Conservation (phyloP, 2,888 invertebrate genomes). For the Luffia ferchaultella region DNA sequence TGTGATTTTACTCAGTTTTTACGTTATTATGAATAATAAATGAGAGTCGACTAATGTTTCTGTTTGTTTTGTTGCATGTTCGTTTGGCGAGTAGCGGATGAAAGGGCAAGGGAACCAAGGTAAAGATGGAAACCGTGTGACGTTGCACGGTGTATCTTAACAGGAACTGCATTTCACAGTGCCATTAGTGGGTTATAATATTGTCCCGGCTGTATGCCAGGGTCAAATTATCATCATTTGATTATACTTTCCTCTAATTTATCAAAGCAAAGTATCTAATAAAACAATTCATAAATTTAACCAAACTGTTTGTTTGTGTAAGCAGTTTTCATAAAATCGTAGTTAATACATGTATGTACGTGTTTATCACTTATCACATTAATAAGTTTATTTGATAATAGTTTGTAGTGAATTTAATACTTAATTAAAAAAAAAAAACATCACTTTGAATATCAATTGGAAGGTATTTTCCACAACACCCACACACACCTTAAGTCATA, state of each 20-base stretch:
- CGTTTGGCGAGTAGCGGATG: conserved; percentile 72
- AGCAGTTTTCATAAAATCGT: not conserved
- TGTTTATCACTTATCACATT: too few species aligned
- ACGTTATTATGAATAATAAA: conserved; percentile 13
- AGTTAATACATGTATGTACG: not conserved
- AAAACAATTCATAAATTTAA: not conserved
- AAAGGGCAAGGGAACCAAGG: conserved; percentile 89
- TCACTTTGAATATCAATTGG: too few species aligned
- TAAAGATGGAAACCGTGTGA: conserved; percentile 56
- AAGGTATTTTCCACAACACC: too few species aligned
- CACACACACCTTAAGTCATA: too few species aligned
- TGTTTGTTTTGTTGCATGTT: conserved; percentile 67
- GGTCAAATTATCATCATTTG: too few species aligned
- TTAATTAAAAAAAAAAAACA: too few species aligned
- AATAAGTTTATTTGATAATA: too few species aligned
- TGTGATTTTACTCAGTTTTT: conserved; percentile 27
- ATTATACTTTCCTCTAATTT: too few species aligned
- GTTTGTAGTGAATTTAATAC: too few species aligned
- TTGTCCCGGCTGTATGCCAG: too few species aligned
- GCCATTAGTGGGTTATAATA: too few species aligned
- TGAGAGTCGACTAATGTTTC: conserved; percentile 23
- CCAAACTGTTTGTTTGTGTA: not conserved
- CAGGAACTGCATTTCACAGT: not conserved
- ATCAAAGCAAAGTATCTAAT: too few species aligned
- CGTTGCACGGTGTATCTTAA: conserved; percentile 58